Conservation (phyloP, 2,113 vertebrate species). For the Saccopteryx leptura region DNA sequence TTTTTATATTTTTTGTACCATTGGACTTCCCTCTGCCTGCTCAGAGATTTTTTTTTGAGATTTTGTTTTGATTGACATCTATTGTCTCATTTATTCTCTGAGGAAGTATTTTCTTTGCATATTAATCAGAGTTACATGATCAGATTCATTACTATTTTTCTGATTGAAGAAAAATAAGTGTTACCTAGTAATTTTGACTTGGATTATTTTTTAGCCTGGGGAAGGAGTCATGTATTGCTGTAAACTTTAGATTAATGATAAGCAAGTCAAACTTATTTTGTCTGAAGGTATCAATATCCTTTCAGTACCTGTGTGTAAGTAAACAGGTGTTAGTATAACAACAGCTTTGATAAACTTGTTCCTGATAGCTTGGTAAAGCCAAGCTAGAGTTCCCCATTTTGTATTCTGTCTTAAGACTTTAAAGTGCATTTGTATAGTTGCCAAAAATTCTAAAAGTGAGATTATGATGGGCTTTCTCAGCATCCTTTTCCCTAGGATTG, state of each 20-base stretch:
- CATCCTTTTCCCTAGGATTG: constrained; percentile 15
- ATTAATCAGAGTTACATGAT: constrained; percentile 56
- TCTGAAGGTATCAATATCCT: not conserved
- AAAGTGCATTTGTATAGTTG: constrained; percentile 48
- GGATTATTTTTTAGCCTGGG: constrained; percentile 44
- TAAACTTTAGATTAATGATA: constrained; percentile 52
- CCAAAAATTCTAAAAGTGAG: constrained; percentile 39
- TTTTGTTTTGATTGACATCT: constrained; percentile 23
- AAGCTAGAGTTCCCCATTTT: not conserved
- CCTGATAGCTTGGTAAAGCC: not conserved
- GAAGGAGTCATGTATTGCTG: not conserved
- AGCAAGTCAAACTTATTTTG: not conserved
- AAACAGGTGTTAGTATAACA: constrained; percentile 29
- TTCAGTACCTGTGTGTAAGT: constrained; percentile 11
- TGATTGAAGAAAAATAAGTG: constrained; percentile 44
- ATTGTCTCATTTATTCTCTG: not conserved
- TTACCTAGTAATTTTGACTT: constrained; percentile 54
- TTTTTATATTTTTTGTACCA: constrained; percentile 25
- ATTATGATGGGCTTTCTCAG: constrained; percentile 24
- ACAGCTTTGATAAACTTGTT: constrained; percentile 25
- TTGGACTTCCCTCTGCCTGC: not conserved
- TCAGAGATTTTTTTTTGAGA: constrained; percentile 38
- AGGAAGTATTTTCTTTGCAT: constrained; percentile 63
- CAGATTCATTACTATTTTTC: constrained; percentile 29
- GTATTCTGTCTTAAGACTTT: constrained; percentile 34